Percentiles rank a stretch among this genome's conserved stretches.
Evolutionary conservation across 2,797 vertebrate species (phyloP).

Genomic region (Salmo trutta): DNA sequence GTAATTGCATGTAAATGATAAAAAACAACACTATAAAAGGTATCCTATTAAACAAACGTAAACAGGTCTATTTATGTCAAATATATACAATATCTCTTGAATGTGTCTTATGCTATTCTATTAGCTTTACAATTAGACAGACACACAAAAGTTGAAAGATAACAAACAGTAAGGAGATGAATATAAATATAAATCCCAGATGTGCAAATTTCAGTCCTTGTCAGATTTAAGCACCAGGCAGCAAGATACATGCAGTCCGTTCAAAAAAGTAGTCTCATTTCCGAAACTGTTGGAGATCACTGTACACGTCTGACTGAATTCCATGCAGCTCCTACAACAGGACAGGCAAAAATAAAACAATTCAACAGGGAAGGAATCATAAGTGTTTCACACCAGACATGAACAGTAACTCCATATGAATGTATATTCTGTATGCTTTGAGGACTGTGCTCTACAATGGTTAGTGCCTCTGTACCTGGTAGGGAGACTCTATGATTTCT

Average conservation of each 20-base stretch:
- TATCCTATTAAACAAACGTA: too few species aligned
- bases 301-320: slow-evolving; percentile 79
- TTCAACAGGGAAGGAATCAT: neutral
- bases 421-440: neutral
- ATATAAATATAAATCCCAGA: too few species aligned
- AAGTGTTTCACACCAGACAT: neutral
- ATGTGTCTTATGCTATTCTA: too few species aligned
- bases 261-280: slow-evolving; percentile 55
- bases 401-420: neutral
- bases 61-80: too few species aligned
- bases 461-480: slow-evolving; percentile 67
- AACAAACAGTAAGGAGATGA: too few species aligned
- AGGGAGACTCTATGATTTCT: slow-evolving; percentile 76
- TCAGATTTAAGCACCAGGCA: too few species aligned
- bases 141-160: too few species aligned
- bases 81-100: too few species aligned
- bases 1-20: too few species aligned
- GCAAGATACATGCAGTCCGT: neutral
- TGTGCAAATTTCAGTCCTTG: too few species aligned
- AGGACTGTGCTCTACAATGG: neutral
- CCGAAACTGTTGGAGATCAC: slow-evolving; percentile 73
- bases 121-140: too few species aligned
- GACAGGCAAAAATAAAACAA: slow-evolving; percentile 14
- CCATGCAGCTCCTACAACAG: slow-evolving; percentile 77
- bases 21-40: too few species aligned